Evolutionary conservation across 2,113 vertebrate species (phyloP).

Genomic region (Rostratula benghalensis): DNA sequence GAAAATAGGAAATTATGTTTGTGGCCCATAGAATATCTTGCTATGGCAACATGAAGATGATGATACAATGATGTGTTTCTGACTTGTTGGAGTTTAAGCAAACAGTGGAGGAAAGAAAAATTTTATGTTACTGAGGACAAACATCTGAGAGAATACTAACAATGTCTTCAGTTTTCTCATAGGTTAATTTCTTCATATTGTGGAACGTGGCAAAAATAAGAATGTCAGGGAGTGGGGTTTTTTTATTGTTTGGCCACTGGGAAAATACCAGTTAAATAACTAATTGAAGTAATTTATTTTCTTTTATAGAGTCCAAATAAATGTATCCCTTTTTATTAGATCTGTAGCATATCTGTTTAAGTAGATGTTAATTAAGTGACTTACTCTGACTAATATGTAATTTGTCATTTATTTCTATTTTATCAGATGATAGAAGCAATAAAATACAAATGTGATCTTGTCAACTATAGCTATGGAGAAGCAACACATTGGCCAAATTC

Average conservation of each 20-base stretch:
- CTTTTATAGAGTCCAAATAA: neutral
- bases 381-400: neutral
- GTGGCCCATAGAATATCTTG: neutral
- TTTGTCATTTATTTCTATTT: slow-evolving; percentile 49
- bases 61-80: neutral
- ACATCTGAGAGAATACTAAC: neutral
- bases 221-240: neutral
- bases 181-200: neutral
- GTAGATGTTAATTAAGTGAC: neutral
- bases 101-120: neutral
- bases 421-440: slow-evolving; percentile 97
- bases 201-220: neutral
- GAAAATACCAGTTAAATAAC: neutral
- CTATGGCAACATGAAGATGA: neutral
- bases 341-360: neutral
- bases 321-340: neutral
- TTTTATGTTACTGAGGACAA: neutral
- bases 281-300: neutral
- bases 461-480: slow-evolving; percentile 99
- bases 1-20: neutral
- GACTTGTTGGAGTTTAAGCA: neutral
- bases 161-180: neutral
- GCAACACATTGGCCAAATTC: slow-evolving; percentile 99
- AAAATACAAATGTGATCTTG: slow-evolving; percentile 97
- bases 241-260: neutral